Evolutionary conservation across 2,888 invertebrate species (phyloP).

Genomic region (Diloba caeruleocephala): DNA sequence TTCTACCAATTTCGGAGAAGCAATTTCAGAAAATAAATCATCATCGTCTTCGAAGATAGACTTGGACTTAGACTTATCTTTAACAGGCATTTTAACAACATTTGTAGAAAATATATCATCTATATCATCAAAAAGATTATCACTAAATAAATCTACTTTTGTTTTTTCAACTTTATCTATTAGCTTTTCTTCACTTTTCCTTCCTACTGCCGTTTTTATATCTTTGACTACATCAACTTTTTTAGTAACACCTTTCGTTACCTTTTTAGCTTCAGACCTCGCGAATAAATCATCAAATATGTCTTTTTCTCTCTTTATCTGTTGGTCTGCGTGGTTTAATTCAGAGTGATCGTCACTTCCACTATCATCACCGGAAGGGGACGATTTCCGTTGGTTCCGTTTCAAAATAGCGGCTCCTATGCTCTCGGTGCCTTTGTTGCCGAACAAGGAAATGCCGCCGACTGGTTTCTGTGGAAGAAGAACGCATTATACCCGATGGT

Average conservation of each 20-base stretch:
- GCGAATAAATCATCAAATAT: constrained; percentile 79
- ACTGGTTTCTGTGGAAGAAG: constrained; percentile 87
- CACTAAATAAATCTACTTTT: constrained; percentile 77
- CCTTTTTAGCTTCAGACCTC: constrained; percentile 62
- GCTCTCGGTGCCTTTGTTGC: constrained; percentile 76
- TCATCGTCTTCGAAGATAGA: constrained; percentile 78
- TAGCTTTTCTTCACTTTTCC: constrained; percentile 37
- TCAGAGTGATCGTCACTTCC: constrained; percentile 44
- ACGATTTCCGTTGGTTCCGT: constrained; percentile 71
- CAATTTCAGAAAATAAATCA: constrained; percentile 75
- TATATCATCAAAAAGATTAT: constrained; percentile 83
- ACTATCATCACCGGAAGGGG: constrained; percentile 69
- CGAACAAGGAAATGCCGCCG: constrained; percentile 90
- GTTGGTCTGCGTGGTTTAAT: constrained; percentile 20
- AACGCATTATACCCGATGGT: too few relatives aligned
- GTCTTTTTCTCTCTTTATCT: constrained; percentile 63
- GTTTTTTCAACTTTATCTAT: constrained; percentile 51
- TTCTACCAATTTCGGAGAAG: constrained; percentile 51
- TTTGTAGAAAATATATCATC: constrained; percentile 81
- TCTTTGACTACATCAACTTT: constrained; percentile 31
- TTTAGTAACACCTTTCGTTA: constrained; percentile 29
- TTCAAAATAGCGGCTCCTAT: constrained; percentile 82
- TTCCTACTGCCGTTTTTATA: constrained; percentile 37
- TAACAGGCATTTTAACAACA: constrained; percentile 60
- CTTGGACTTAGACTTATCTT: constrained; percentile 46